Base-by-base conservation (phyloP, 37 sponge, comb jelly and placozoan genomes). In the Haliclona indistincta region DNA sequence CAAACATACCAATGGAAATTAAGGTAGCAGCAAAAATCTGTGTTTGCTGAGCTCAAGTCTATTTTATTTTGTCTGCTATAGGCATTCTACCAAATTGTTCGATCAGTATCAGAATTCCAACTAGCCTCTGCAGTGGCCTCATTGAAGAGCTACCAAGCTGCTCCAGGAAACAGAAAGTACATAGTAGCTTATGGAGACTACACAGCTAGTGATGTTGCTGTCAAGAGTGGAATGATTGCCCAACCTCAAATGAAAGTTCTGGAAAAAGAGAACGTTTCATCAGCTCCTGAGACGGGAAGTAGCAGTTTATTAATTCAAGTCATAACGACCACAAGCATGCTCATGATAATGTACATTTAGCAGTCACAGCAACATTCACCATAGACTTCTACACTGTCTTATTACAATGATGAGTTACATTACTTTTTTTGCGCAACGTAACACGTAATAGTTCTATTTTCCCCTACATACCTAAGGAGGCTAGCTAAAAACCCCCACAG, bases 21-120 rank as follows among this genome's bases (percentile, higher is more conserved):
- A 86, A 86, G 68, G 86, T 78, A 43, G n/a, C 60, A n/a, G 22
- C 28, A 58, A 7, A 58, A 8, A 58, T 25, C n/a, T 25, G 11
- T 20, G 13, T n/a, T 6, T 26, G 11, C 49, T 13, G 13, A 47
- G 13, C 13, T 47, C 13, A 8, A 8, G 49, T 47, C 49, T 17
- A 47, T 47, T 13, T 47, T 13, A 47, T 17, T 8, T 47, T 47
- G 13, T 13, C n/a, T 25, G 7, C 26, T 20, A 25, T n/a, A 58
- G 60, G 60, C 28, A n/a, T 58, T n/a, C 22, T 58, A 58, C 28
- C 11, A 20, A n/a, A 58, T 20, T 6, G n/a, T 58, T n/a, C 11
- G n/a, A 6, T n/a, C 60, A 25, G 60, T 58, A 8, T 6, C 25
- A 25, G 60, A 58, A 20, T 58, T 58, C 60, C 11, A 58, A 26